Percentiles rank a stretch among this genome's conserved stretches.
phyloP scores from a whole-genome alignment of 2,888 invertebrate genomes.

The Hydriomena furcata region DNA sequence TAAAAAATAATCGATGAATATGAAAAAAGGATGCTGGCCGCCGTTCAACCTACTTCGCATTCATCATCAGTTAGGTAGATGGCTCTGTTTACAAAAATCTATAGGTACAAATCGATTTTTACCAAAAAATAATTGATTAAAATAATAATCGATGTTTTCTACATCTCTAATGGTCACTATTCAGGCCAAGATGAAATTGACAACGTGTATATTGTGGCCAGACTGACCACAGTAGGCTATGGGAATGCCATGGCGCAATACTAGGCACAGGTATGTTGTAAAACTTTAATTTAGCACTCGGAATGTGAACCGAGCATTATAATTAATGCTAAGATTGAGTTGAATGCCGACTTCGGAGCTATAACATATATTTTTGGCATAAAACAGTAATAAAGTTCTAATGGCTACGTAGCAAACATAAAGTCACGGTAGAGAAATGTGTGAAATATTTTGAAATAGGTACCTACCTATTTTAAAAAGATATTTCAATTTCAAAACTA shows the following conservation, averaged over 20 bases:
- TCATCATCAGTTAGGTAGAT: too few relatives aligned
- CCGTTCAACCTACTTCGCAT: too few relatives aligned
- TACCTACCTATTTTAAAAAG: too few relatives aligned
- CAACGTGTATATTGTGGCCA: not conserved
- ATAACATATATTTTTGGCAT: slow-evolving; percentile 17
- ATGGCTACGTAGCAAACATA: slow-evolving; percentile 5
- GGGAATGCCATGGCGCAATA: slow-evolving; percentile 20
- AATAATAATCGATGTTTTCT: too few relatives aligned
- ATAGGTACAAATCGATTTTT: too few relatives aligned
- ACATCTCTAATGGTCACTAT: too few relatives aligned
- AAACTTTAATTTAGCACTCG: slow-evolving; percentile 21
- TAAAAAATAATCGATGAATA: too few relatives aligned
- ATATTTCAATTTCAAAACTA: too few relatives aligned
- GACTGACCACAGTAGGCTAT: slow-evolving; percentile 3
- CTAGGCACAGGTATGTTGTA: slow-evolving; percentile 17
- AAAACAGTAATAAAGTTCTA: slow-evolving; percentile 15
- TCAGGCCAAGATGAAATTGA: too few relatives aligned
- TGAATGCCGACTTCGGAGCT: slow-evolving; percentile 10
- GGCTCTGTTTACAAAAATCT: too few relatives aligned
- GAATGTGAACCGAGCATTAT: slow-evolving; percentile 23
- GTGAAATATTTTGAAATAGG: slow-evolving; percentile 1
- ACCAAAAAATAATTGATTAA: too few relatives aligned
- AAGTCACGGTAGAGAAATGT: not conserved
- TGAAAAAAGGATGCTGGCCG: too few relatives aligned
- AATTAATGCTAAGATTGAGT: slow-evolving; percentile 19